A percentile compares a stretch with the other conserved stretches of the same genome.
Evolutionary conservation across 2,113 vertebrate genomes (phyloP).

Genomic region (Engystomops pustulosus): DNA sequence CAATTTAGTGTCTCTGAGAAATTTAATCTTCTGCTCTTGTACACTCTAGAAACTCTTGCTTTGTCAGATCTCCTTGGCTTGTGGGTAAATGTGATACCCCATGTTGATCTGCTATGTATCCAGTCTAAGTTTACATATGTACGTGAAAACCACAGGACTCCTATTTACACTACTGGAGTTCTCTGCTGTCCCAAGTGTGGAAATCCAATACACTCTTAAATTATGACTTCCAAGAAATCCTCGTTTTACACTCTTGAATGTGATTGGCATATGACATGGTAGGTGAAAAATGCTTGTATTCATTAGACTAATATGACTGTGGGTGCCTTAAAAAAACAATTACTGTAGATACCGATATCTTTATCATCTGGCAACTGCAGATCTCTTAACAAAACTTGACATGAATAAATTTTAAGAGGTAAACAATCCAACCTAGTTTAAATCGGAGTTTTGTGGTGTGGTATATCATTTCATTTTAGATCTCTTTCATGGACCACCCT

Average conservation of each 20-base stretch:
- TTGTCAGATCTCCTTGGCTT: slow-evolving; percentile 64
- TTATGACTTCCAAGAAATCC: slow-evolving; percentile 65
- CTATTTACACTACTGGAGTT: slow-evolving; percentile 66
- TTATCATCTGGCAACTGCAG: not conserved
- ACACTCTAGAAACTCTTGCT: slow-evolving; percentile 60
- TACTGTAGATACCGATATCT: not conserved
- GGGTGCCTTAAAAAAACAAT: not conserved
- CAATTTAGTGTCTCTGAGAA: slow-evolving; percentile 61
- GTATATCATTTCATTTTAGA: too few relatives aligned
- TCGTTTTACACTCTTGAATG: slow-evolving; percentile 52
- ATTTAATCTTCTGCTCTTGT: slow-evolving; percentile 65
- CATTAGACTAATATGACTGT: not conserved
- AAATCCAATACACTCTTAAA: slow-evolving; percentile 61
- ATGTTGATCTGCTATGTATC: slow-evolving; percentile 62
- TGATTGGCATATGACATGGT: slow-evolving; percentile 37
- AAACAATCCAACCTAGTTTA: not conserved
- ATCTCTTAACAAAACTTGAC: not conserved
- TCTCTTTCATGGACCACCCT: not conserved
- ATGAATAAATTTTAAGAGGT: not conserved
- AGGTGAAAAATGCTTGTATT: slow-evolving; percentile 8
- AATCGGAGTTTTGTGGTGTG: not conserved
- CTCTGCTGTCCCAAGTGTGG: slow-evolving; percentile 64
- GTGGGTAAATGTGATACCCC: slow-evolving; percentile 63
- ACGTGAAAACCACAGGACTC: slow-evolving; percentile 62
- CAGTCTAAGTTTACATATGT: slow-evolving; percentile 59